phyloP scores from a whole-genome alignment of 2,888 invertebrate genomes.

The Drosophila pseudotakahashii region DNA sequence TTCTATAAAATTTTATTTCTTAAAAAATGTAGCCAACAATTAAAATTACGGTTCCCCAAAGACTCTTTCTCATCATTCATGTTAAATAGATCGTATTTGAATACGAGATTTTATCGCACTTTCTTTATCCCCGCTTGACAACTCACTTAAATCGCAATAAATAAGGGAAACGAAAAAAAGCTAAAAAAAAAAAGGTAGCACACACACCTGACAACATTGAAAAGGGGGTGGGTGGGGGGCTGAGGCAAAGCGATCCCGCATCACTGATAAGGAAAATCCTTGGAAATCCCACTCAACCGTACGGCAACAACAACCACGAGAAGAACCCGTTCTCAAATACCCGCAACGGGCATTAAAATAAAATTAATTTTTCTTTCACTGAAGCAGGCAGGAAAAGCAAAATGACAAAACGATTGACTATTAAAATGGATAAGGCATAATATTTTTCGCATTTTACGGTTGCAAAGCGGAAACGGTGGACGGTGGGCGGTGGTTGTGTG shows the following conservation, averaged over 20 bases:
- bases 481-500: background rate
- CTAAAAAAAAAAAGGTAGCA: slow-evolving; percentile 53
- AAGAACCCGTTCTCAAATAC: slow-evolving; percentile 69
- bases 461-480: background rate
- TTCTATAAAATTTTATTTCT: no score
- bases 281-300: slow-evolving; percentile 34
- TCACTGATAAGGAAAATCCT: slow-evolving; percentile 68
- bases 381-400: slow-evolving; percentile 35
- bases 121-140: slow-evolving; percentile 57
- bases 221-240: slow-evolving; percentile 8
- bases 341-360: slow-evolving; percentile 76
- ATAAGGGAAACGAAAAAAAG: slow-evolving; percentile 59
- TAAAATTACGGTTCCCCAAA: no score
- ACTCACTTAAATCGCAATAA: slow-evolving; percentile 80
- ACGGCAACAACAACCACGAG: background rate
- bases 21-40: no score
- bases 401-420: slow-evolving; percentile 81
- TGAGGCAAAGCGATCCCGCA: slow-evolving; percentile 46
- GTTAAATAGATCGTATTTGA: no score
- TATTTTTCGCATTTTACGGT: slow-evolving; percentile 74
- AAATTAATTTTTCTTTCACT: slow-evolving; percentile 69
- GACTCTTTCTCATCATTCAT: no score
- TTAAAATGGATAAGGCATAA: slow-evolving; percentile 80
- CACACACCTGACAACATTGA: slow-evolving; percentile 71
- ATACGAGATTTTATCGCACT: no score